Percentiles rank a stretch among this genome's conserved stretches.
Conservation (phyloP, 1,140 invertebrate species). For the Scaptomyza hsui region DNA sequence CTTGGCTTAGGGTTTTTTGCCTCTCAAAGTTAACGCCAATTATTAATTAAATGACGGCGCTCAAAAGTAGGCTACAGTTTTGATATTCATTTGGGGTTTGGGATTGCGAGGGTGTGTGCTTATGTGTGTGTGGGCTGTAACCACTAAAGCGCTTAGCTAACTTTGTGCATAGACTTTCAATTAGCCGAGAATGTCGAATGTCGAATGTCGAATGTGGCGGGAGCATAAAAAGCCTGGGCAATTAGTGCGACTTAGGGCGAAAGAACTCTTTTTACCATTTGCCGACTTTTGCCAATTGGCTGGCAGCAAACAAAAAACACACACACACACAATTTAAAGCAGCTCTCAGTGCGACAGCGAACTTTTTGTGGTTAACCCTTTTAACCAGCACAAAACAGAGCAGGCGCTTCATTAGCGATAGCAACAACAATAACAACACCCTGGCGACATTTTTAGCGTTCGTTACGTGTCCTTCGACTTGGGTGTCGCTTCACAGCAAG, state of each 20-base stretch:
- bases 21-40: slow-evolving; percentile 27
- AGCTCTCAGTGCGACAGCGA: slow-evolving; percentile 22
- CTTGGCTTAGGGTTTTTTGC: slow-evolving; percentile 2
- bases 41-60: slow-evolving; percentile 47
- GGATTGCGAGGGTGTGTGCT: not conserved
- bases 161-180: slow-evolving; percentile 32
- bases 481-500: slow-evolving; percentile 60
- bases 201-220: no score
- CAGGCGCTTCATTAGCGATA: slow-evolving; percentile 52
- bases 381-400: not conserved
- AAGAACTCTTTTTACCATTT: not conserved
- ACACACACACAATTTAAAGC: slow-evolving; percentile 33
- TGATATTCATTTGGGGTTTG: not conserved
- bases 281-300: slow-evolving; percentile 2
- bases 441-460: slow-evolving; percentile 33
- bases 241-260: slow-evolving; percentile 47
- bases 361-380: slow-evolving; percentile 55
- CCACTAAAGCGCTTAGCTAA: slow-evolving; percentile 54
- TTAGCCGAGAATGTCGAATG: slow-evolving; percentile 10
- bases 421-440: slow-evolving; percentile 23
- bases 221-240: slow-evolving; percentile 26
- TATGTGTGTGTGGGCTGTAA: slow-evolving; percentile 31
- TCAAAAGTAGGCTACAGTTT: slow-evolving; percentile 38
- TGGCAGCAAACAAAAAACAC: slow-evolving; percentile 4
- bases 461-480: slow-evolving; percentile 14